Conservation (phyloP, 2,797 vertebrate species). For the Mareca penelope region DNA sequence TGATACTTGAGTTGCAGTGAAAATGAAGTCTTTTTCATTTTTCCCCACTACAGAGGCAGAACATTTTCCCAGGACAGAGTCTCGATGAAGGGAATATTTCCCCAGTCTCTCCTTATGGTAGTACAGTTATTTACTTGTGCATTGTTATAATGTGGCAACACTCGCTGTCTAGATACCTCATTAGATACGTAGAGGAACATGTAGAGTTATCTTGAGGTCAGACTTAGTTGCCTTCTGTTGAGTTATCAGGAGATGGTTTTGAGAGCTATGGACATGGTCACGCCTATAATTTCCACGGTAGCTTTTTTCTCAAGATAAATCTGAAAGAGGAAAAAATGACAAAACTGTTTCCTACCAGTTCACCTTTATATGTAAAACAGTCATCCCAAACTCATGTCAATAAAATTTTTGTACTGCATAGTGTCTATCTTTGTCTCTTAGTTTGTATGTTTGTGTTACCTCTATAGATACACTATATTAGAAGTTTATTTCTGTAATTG, state of each 20-base stretch:
- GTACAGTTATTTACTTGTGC: background rate
- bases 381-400: constrained; percentile 52
- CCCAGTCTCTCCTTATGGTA: background rate
- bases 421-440: background rate
- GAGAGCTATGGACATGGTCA: background rate
- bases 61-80: background rate
- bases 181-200: background rate
- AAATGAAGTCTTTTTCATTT: background rate
- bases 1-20: constrained; percentile 21
- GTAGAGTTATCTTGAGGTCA: background rate
- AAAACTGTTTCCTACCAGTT: background rate
- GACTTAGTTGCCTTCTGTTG: background rate
- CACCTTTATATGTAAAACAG: constrained; percentile 31
- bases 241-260: background rate
- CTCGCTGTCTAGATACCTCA: background rate
- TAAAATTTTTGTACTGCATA: constrained; percentile 68
- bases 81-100: background rate
- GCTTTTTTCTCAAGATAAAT: background rate
- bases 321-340: background rate
- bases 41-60: background rate
- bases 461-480: background rate
- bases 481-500: background rate
- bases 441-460: background rate
- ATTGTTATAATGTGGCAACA: background rate
- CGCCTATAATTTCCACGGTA: background rate